Percentiles rank a stretch among this genome's conserved stretches.
These are phyloP conservation scores for Elephas maximus DNA, from an alignment of 2,113 vertebrate species.

Conservation along the genomic window DNA sequence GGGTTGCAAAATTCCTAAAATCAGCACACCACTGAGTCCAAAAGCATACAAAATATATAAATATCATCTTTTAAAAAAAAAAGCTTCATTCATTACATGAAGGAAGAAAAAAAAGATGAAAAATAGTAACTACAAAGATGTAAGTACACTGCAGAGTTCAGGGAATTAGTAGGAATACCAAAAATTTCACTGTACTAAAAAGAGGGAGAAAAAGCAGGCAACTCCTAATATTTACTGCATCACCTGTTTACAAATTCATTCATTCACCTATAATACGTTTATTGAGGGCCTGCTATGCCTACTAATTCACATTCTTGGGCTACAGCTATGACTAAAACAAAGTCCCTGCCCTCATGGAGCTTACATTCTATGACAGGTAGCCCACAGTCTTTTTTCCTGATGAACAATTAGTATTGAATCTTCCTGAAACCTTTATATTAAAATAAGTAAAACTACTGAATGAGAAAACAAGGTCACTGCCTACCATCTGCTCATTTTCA, in stretches of 20 bases:
- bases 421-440: conserved; percentile 55
- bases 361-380: conserved; percentile 50
- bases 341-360: background rate
- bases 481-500: conserved; percentile 16
- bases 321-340: conserved; percentile 23
- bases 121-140: background rate
- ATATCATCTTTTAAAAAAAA: background rate
- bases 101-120: background rate
- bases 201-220: background rate
- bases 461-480: conserved; percentile 23
- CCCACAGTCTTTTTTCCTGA: background rate
- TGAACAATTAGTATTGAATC: conserved; percentile 11
- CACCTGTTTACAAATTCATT: background rate
- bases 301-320: background rate
- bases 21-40: background rate
- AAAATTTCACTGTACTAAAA: conserved; percentile 28
- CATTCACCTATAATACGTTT: background rate
- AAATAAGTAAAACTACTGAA: conserved; percentile 57
- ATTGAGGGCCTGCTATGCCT: background rate
- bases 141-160: background rate
- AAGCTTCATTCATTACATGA: background rate
- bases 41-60: conserved; percentile 30
- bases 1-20: conserved; percentile 34
- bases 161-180: background rate
- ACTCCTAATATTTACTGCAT: background rate